A percentile compares a stretch with the other conserved stretches of the same genome.
phyloP scores from a whole-genome alignment of 2,888 invertebrate species.

The Helobdella robusta region DNA sequence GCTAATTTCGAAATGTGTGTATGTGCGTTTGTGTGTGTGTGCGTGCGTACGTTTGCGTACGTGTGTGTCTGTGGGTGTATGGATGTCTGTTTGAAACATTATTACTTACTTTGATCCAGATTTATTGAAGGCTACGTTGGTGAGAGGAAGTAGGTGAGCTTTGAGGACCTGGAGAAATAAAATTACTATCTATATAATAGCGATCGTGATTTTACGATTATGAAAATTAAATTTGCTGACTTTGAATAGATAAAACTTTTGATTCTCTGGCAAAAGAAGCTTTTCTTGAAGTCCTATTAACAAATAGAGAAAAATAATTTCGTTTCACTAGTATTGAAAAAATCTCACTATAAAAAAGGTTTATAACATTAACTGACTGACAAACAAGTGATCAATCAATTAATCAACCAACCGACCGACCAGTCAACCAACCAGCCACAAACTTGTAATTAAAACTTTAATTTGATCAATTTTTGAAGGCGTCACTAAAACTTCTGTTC shows the following conservation, averaged over 20 bases:
- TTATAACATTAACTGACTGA: too few relatives aligned
- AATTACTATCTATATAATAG: not conserved
- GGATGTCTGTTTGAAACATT: too few relatives aligned
- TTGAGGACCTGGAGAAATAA: conserved; percentile 41
- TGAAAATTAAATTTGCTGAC: conserved; percentile 33
- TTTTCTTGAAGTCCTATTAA: conserved; percentile 45
- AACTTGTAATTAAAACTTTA: conserved; percentile 45
- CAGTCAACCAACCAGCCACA: too few relatives aligned
- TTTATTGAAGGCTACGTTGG: conserved; percentile 51
- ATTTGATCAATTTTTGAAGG: conserved; percentile 48
- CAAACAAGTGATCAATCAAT: too few relatives aligned
- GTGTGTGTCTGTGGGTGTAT: too few relatives aligned
- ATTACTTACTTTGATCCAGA: conserved; percentile 48
- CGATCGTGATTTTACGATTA: not conserved
- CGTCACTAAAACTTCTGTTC: conserved; percentile 48
- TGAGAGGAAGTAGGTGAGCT: conserved; percentile 49
- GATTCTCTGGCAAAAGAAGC: conserved; percentile 44
- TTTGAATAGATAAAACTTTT: conserved; percentile 48
- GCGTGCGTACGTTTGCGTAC: too few relatives aligned
- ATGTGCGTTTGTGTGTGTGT: too few relatives aligned
- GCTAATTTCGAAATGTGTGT: too few relatives aligned
- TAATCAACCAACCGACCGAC: too few relatives aligned
- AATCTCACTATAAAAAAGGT: too few relatives aligned
- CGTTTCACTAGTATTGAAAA: too few relatives aligned
- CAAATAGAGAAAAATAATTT: not conserved